Conservation (phyloP, 53 echinoderm and acorn worm species). For the Echinarachnius parma region DNA sequence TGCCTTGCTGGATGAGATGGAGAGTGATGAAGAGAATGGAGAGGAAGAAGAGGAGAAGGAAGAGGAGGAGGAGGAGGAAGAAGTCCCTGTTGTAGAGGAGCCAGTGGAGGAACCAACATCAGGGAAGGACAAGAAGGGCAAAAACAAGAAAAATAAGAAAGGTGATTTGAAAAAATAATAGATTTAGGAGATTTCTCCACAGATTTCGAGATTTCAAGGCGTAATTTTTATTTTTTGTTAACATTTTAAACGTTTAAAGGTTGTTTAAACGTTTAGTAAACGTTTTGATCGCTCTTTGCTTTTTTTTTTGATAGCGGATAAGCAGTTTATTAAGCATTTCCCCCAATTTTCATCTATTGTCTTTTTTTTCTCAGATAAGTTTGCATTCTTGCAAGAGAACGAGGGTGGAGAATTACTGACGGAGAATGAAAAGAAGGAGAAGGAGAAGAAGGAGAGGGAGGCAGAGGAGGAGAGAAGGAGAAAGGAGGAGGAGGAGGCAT, state of each 20-base stretch:
- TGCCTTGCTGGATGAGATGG: conserved; percentile 60
- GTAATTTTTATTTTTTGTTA: too few relatives aligned
- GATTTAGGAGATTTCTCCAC: too few relatives aligned
- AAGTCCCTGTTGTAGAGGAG: not conserved
- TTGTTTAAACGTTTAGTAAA: too few relatives aligned
- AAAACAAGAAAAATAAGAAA: conserved; percentile 34
- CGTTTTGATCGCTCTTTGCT: too few relatives aligned
- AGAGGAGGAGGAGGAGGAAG: not conserved
- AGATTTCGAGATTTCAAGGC: too few relatives aligned
- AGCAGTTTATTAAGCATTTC: too few relatives aligned
- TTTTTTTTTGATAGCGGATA: too few relatives aligned
- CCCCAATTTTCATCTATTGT: not conserved
- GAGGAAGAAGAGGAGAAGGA: conserved; percentile 26
- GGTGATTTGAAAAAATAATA: too few relatives aligned
- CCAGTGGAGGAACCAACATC: conserved; percentile 1
- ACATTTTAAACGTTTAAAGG: too few relatives aligned
- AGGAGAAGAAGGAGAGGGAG: conserved; percentile 10
- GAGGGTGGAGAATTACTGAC: not conserved
- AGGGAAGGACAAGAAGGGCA: conserved; percentile 52
- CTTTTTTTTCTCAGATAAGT: not conserved
- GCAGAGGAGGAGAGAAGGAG: not conserved
- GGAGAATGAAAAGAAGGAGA: not conserved
- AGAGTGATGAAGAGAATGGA: conserved; percentile 40
- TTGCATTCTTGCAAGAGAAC: conserved; percentile 3
- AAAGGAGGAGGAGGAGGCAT: conserved; percentile 1